These are phyloP conservation scores for Ophion slaviceki DNA, from an alignment of 2,888 invertebrate genomes.

Conservation along the genomic window DNA sequence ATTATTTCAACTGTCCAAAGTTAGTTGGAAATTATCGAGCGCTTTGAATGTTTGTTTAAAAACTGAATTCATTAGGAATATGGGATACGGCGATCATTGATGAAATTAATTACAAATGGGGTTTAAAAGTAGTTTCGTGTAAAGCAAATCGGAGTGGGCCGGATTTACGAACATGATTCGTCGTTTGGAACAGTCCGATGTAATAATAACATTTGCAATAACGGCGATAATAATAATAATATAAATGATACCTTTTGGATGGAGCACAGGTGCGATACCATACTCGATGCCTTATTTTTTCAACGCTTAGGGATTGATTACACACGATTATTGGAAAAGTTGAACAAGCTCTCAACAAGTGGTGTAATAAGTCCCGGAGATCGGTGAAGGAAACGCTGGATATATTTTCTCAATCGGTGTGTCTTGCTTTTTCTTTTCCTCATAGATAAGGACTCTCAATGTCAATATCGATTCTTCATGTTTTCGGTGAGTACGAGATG, in stretches of 20 bases:
- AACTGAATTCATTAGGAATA: not conserved
- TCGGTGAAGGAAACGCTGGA: not conserved
- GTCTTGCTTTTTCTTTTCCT: not conserved
- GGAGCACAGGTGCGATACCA: too few species aligned
- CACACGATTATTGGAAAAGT: not conserved
- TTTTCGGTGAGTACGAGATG: not conserved
- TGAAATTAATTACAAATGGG: not conserved
- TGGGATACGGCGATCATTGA: not conserved
- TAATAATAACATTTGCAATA: not conserved
- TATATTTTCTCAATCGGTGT: not conserved
- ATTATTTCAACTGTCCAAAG: not conserved
- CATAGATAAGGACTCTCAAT: not conserved
- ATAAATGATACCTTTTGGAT: not conserved
- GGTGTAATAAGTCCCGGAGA: not conserved
- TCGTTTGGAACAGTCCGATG: not conserved
- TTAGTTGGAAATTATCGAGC: not conserved
- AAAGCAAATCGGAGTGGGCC: not conserved
- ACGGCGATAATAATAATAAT: not conserved
- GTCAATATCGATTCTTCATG: not conserved
- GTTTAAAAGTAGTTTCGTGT: not conserved
- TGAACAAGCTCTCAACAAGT: conserved; percentile 2
- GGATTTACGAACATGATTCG: not conserved
- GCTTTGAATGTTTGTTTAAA: not conserved
- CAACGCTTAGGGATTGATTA: not conserved
- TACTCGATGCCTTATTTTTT: not conserved